These are phyloP conservation scores for Orthosia cruda DNA, from an alignment of 2,888 invertebrate species.

Conservation along the genomic window DNA sequence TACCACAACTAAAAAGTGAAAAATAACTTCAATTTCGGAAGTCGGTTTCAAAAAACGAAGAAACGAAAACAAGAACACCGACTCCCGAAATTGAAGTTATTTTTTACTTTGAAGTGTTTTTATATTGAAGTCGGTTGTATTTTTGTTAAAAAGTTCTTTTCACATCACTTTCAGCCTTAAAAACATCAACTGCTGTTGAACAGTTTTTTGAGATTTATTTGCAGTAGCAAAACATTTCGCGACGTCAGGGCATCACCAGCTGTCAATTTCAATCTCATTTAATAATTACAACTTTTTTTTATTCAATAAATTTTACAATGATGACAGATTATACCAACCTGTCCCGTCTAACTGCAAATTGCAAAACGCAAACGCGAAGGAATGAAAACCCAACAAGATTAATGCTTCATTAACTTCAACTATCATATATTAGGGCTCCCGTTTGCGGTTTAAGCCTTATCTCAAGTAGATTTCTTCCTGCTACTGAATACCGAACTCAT, in stretches of 20 bases:
- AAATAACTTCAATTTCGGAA: too few species aligned
- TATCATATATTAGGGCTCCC: slow-evolving; percentile 53
- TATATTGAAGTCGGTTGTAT: too few species aligned
- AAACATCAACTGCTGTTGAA: neutral
- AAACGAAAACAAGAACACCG: too few species aligned
- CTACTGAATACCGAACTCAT: slow-evolving; percentile 29
- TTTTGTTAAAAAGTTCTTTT: too few species aligned
- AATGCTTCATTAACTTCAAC: slow-evolving; percentile 60
- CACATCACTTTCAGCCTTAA: neutral
- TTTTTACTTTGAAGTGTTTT: too few species aligned
- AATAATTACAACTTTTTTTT: neutral
- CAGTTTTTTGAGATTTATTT: neutral
- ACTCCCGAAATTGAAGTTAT: too few species aligned
- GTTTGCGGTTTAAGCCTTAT: slow-evolving; percentile 63
- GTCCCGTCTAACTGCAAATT: slow-evolving; percentile 33
- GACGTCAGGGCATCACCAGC: neutral
- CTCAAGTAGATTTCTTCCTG: slow-evolving; percentile 65
- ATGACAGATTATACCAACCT: slow-evolving; percentile 16
- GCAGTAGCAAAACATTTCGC: neutral
- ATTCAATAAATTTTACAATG: slow-evolving; percentile 4
- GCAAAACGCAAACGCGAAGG: slow-evolving; percentile 27
- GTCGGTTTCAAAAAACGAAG: too few species aligned
- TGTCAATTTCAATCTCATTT: neutral
- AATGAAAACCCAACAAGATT: slow-evolving; percentile 54
- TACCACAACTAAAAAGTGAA: too few species aligned